Conservation (phyloP, 2,888 invertebrate species). For the Acanthococcus lagerstroemiae region DNA sequence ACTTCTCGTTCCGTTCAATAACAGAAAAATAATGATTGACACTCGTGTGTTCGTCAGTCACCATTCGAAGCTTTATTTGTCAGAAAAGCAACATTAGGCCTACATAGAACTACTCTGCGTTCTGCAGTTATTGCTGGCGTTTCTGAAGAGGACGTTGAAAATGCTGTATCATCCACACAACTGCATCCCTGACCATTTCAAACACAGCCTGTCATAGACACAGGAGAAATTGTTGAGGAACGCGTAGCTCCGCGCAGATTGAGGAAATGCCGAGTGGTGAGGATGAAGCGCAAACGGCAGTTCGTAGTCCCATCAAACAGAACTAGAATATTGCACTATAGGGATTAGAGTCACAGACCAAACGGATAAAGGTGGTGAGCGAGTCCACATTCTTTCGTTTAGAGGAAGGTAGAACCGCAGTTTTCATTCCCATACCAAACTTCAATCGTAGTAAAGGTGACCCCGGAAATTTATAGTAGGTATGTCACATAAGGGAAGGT, state of each 20-base stretch:
- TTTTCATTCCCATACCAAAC: neutral
- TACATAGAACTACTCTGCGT: neutral
- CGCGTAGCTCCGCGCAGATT: neutral
- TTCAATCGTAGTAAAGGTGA: neutral
- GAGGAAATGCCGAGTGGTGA: neutral
- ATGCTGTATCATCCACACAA: neutral
- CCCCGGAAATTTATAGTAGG: neutral
- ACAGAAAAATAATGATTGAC: neutral
- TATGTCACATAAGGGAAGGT: neutral
- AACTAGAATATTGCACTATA: neutral
- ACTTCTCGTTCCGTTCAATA: neutral
- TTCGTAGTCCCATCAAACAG: neutral
- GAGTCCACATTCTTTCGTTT: neutral
- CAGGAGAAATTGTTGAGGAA: neutral
- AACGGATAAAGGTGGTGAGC: neutral
- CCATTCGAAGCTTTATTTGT: neutral
- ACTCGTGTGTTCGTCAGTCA: neutral
- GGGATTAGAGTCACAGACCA: neutral
- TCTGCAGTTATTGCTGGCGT: neutral
- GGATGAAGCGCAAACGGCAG: neutral
- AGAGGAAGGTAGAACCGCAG: neutral
- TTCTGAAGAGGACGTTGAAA: neutral
- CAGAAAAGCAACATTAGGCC: no score
- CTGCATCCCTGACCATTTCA: neutral
- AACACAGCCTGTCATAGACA: neutral